phyloP scores from a whole-genome alignment of 2,113 vertebrate genomes.

The Lophura nycthemera region DNA sequence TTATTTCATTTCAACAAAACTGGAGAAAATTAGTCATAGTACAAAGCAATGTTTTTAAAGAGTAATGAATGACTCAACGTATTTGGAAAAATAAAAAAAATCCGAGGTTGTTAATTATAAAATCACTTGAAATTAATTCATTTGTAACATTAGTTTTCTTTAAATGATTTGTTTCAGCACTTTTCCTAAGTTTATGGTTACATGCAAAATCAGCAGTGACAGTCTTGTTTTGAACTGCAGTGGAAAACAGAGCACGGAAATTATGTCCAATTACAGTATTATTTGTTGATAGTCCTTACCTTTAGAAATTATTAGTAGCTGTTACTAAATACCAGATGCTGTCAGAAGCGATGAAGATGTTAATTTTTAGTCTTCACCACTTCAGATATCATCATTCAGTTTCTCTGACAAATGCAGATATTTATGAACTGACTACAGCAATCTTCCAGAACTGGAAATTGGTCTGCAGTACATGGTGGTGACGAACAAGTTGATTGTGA shows the following conservation, averaged over 20 bases:
- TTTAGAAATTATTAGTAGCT: slow-evolving; percentile 32
- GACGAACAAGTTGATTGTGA: slow-evolving; percentile 70
- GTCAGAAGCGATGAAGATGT: slow-evolving; percentile 48
- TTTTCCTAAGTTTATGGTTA: neutral
- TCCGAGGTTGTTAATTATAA: neutral
- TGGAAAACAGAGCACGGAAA: neutral
- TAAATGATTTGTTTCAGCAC: slow-evolving; percentile 24
- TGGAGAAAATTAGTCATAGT: neutral
- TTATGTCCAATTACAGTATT: neutral
- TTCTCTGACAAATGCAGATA: slow-evolving; percentile 65
- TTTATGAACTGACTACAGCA: slow-evolving; percentile 46
- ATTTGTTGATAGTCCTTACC: neutral
- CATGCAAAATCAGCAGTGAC: rapidly evolving
- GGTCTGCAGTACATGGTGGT: slow-evolving; percentile 46
- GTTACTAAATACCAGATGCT: slow-evolving; percentile 53
- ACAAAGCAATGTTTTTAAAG: neutral
- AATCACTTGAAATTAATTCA: neutral
- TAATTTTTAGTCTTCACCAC: slow-evolving; percentile 49
- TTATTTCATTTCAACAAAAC: slow-evolving; percentile 3
- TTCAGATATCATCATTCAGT: slow-evolving; percentile 50
- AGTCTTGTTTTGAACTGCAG: neutral
- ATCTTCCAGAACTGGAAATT: slow-evolving; percentile 67
- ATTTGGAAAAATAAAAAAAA: neutral
- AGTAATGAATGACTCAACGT: neutral
- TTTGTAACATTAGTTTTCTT: neutral